Conservation (phyloP, 2,888 invertebrate species). For the Ophion ventricosus region DNA sequence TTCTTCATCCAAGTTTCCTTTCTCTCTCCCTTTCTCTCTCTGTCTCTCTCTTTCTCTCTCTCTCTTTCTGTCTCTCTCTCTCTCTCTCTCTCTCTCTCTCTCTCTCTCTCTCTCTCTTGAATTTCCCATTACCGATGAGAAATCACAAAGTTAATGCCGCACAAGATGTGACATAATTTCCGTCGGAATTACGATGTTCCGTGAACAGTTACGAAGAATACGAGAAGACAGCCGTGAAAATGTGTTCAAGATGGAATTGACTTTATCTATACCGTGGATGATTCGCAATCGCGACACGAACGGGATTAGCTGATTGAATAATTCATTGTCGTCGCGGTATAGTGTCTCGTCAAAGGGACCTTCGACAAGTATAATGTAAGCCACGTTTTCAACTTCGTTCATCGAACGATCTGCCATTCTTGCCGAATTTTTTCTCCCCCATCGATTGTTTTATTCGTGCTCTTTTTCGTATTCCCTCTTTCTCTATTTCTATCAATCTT, state of each 20-base stretch:
- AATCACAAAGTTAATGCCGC: conserved; percentile 64
- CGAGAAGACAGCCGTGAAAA: conserved; percentile 53
- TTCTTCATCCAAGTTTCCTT: background rate
- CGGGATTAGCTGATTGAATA: conserved; percentile 80
- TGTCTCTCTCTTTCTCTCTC: background rate
- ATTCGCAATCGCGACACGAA: conserved; percentile 81
- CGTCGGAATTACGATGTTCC: conserved; percentile 33
- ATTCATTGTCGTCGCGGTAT: conserved; percentile 78
- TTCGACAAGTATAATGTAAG: conserved; percentile 58
- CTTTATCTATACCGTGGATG: conserved; percentile 61
- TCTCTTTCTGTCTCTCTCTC: background rate
- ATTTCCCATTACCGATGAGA: conserved; percentile 39
- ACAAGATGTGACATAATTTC: conserved; percentile 64
- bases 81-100: background rate
- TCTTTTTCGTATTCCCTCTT: conserved; percentile 49
- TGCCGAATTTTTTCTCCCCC: conserved; percentile 44
- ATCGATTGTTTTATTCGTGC: conserved; percentile 64
- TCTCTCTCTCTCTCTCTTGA: background rate
- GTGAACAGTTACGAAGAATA: conserved; percentile 30
- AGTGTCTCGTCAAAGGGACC: conserved; percentile 78
- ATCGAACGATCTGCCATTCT: conserved; percentile 53
- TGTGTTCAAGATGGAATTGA: conserved; percentile 37
- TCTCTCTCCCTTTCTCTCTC: background rate
- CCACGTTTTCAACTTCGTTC: conserved; percentile 63
- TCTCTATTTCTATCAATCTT: conserved; percentile 9